These are phyloP conservation scores for Ceraclea dissimilis DNA, from an alignment of 2,888 invertebrate genomes.

Conservation along the genomic window DNA sequence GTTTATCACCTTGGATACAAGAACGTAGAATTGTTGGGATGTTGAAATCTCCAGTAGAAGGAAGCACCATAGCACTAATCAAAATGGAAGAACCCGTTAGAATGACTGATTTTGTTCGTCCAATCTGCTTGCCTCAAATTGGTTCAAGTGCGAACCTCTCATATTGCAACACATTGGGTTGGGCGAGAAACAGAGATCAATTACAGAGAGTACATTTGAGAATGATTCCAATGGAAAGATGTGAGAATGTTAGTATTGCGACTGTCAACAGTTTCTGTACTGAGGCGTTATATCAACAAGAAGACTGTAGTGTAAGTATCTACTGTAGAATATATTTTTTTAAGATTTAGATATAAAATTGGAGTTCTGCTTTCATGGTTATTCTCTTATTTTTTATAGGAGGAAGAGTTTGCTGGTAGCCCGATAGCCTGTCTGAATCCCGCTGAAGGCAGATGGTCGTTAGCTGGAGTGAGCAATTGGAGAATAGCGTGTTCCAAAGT, in stretches of 20 bases:
- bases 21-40: constrained; percentile 76
- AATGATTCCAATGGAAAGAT: constrained; percentile 69
- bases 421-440: constrained; percentile 74
- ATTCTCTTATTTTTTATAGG: constrained; percentile 43
- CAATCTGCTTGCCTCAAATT: constrained; percentile 65
- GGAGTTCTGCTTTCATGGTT: neutral
- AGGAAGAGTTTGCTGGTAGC: constrained; percentile 83
- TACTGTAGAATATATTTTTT: neutral
- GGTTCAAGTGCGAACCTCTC: constrained; percentile 32
- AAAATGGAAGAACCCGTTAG: constrained; percentile 68
- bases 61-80: constrained; percentile 74
- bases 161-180: constrained; percentile 77
- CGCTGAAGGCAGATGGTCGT: constrained; percentile 66
- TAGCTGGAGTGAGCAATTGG: constrained; percentile 78
- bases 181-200: constrained; percentile 78
- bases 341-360: neutral
- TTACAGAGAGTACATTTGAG: constrained; percentile 73
- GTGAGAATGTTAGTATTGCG: constrained; percentile 79
- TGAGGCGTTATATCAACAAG: constrained; percentile 68
- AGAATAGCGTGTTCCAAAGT: constrained; percentile 76
- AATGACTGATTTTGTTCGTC: constrained; percentile 76
- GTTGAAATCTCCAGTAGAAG: constrained; percentile 84
- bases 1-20: constrained; percentile 82
- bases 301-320: constrained; percentile 73
- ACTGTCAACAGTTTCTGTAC: constrained; percentile 78